Percentiles rank a stretch among this genome's conserved stretches.
These are phyloP conservation scores for Seladonia tumulorum DNA, from an alignment of 2,888 invertebrate species.

Conservation along the genomic window DNA sequence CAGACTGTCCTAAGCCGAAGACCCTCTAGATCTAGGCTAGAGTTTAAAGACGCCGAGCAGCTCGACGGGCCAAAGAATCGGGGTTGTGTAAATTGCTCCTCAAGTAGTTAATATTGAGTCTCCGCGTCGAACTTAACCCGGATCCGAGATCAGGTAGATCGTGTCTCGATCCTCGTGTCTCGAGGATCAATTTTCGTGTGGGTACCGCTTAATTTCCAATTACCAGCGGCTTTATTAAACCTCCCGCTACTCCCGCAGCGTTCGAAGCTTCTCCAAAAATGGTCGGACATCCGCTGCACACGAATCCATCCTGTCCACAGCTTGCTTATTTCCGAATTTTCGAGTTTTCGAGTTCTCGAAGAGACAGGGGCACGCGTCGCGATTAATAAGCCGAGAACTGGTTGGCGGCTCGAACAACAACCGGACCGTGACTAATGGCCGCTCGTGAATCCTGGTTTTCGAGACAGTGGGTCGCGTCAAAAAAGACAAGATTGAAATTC, in stretches of 20 bases:
- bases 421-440: conserved; percentile 34
- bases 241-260: neutral
- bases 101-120: conserved; percentile 49
- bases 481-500: conserved; percentile 23
- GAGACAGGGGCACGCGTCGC: conserved; percentile 71
- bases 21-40: conserved; percentile 18
- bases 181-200: conserved; percentile 11
- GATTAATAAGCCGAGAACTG: conserved; percentile 81
- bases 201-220: conserved; percentile 27
- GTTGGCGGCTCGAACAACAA: conserved; percentile 35
- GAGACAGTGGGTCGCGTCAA: conserved; percentile 7
- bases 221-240: neutral
- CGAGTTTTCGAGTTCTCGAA: neutral
- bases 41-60: neutral
- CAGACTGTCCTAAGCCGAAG: neutral
- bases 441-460: conserved; percentile 23
- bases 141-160: neutral
- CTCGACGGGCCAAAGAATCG: conserved; percentile 34
- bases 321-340: no score
- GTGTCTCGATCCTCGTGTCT: conserved; percentile 12
- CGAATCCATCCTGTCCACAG: neutral
- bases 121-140: conserved; percentile 36
- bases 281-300: neutral
- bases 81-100: conserved; percentile 44
- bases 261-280: neutral